These are phyloP conservation scores for Sebastes taczanowskii DNA, from an alignment of 2,797 vertebrate genomes.

Conservation along the genomic window DNA sequence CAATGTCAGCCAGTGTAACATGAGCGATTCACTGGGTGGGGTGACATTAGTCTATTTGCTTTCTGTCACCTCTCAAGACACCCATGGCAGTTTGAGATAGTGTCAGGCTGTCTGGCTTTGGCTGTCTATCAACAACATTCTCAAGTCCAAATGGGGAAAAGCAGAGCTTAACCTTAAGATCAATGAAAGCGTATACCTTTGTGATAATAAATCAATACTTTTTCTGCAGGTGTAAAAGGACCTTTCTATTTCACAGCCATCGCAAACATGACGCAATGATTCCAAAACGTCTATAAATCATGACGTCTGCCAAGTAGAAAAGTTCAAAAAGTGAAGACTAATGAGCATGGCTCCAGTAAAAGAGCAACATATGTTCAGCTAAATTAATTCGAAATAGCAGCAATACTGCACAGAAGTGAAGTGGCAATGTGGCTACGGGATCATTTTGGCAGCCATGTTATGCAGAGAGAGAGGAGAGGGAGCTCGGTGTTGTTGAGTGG, in stretches of 20 bases:
- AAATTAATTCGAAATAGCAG: constrained; percentile 39
- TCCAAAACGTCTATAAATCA: not conserved
- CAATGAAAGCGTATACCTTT: constrained; percentile 37
- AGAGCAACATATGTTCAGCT: constrained; percentile 40
- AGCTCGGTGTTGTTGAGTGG: constrained; percentile 43
- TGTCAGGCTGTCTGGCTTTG: constrained; percentile 59
- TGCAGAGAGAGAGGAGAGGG: constrained; percentile 18
- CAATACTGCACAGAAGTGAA: constrained; percentile 34
- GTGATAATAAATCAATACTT: constrained; percentile 32
- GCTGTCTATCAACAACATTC: constrained; percentile 54
- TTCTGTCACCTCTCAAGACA: constrained; percentile 67
- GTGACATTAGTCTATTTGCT: constrained; percentile 63
- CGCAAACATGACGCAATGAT: not conserved
- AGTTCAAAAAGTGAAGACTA: not conserved
- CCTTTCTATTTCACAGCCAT: not conserved
- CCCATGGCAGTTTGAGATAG: constrained; percentile 51
- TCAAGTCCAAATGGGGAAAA: constrained; percentile 35
- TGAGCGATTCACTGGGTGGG: constrained; percentile 43
- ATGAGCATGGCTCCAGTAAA: constrained; percentile 11
- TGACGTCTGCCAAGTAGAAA: not conserved
- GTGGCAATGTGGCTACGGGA: constrained; percentile 14
- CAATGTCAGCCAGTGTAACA: constrained; percentile 54
- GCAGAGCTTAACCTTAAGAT: constrained; percentile 46
- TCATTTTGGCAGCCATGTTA: constrained; percentile 38
- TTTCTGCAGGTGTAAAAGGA: not conserved